Conservation (phyloP, 2,113 vertebrate genomes). For the Mormoops blainvillei region DNA sequence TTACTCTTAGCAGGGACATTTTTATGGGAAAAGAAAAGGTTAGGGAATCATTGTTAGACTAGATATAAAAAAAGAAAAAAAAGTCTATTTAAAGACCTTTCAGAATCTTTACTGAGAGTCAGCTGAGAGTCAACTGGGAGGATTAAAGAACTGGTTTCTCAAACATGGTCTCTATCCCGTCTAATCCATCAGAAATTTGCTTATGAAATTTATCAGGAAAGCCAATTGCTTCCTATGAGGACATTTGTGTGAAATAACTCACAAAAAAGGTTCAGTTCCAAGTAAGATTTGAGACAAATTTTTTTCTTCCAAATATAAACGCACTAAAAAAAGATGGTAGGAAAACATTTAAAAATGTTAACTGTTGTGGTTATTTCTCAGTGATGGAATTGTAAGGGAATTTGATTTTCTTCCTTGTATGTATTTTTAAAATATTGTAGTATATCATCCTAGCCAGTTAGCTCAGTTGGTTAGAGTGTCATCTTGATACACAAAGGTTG, state of each 20-base stretch:
- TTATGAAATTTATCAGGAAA: not conserved
- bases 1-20: not conserved
- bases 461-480: no score
- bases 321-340: not conserved
- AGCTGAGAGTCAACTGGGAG: not conserved
- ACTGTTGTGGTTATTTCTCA: not conserved
- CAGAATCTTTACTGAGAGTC: not conserved
- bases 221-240: not conserved
- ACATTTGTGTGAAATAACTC: not conserved
- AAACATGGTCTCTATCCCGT: not conserved
- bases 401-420: not conserved
- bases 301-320: conserved; percentile 6
- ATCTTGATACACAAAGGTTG: no score
- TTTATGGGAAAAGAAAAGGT: not conserved
- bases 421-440: not conserved
- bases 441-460: no score
- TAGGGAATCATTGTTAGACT: not conserved
- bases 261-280: not conserved
- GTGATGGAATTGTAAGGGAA: not conserved
- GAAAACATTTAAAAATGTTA: not conserved
- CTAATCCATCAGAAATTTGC: not conserved
- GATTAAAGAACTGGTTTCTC: not conserved
- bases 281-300: not conserved
- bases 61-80: not conserved
- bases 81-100: not conserved